These are phyloP conservation scores for Xestobium rufovillosum DNA, from an alignment of 2,888 invertebrate genomes.

Conservation along the genomic window DNA sequence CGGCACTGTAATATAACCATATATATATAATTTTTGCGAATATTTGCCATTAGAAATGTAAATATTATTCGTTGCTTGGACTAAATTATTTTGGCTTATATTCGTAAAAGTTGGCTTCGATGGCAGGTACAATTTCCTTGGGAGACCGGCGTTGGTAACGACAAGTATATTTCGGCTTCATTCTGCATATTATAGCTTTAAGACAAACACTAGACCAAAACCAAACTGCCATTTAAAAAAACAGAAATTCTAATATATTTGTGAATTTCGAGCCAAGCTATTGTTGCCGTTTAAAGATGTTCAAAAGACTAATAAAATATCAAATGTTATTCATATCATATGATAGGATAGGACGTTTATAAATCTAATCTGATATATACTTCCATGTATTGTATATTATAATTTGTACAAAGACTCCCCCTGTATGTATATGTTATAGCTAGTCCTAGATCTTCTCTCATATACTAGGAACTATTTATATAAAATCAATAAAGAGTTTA, in stretches of 20 bases:
- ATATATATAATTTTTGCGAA: constrained; percentile 36
- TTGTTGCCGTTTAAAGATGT: constrained; percentile 23
- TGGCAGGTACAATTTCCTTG: neutral
- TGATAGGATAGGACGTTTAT: constrained; percentile 15
- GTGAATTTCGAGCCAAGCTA: constrained; percentile 30
- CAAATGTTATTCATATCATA: constrained; percentile 31
- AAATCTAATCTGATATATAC: constrained; percentile 27
- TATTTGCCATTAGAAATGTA: constrained; percentile 19
- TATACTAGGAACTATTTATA: constrained; percentile 41
- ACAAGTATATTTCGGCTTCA: neutral
- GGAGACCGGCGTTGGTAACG: neutral
- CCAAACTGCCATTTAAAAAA: constrained; percentile 26
- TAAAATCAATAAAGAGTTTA: constrained; percentile 39
- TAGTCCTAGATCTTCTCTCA: constrained; percentile 38
- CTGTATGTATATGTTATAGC: constrained; percentile 41
- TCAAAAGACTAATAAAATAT: constrained; percentile 25
- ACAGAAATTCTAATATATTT: no score
- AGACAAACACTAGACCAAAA: constrained; percentile 8
- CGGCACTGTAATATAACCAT: constrained; percentile 42
- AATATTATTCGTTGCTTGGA: constrained; percentile 7
- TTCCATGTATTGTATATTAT: constrained; percentile 40
- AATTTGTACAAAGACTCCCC: constrained; percentile 36
- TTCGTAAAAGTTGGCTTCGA: neutral
- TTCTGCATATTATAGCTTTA: no score
- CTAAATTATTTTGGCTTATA: neutral